Percentiles rank a stretch among this genome's conserved stretches.
phyloP scores from a whole-genome alignment of 2,888 invertebrate species.

The Lapara coniferarum region DNA sequence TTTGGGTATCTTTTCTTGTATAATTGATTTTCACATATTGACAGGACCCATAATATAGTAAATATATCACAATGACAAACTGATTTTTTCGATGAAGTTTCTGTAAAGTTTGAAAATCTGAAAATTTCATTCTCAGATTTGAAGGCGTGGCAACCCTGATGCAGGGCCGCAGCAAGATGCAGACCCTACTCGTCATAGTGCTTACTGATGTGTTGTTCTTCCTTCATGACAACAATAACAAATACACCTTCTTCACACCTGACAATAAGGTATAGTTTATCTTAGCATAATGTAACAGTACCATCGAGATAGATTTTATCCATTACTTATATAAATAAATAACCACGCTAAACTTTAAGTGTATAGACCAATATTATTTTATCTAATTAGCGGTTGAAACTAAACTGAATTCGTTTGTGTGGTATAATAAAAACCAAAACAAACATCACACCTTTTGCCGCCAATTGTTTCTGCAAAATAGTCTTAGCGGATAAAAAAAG shows the following conservation, averaged over 20 bases:
- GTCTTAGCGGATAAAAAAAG: too few species aligned
- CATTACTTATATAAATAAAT: too few species aligned
- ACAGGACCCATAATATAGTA: too few species aligned
- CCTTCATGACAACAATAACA: conserved; percentile 95
- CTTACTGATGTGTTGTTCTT: conserved; percentile 96
- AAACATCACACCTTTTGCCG: too few species aligned
- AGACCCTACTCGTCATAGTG: conserved; percentile 93
- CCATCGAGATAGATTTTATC: background rate
- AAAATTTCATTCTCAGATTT: conserved; percentile 77
- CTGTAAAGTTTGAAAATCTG: too few species aligned
- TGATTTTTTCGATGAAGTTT: too few species aligned
- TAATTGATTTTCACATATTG: too few species aligned
- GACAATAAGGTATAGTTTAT: conserved; percentile 90
- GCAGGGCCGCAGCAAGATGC: conserved; percentile 96
- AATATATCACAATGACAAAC: too few species aligned
- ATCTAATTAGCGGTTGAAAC: background rate
- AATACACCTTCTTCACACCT: conserved; percentile 95
- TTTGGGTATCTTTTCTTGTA: too few species aligned
- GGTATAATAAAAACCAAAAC: too few species aligned
- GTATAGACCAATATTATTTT: background rate
- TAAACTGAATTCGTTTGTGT: background rate
- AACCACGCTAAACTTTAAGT: too few species aligned
- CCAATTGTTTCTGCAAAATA: too few species aligned
- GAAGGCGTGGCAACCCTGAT: conserved; percentile 95
- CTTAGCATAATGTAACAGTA: background rate